Base-by-base conservation (phyloP, 2,797 vertebrate species). In the Ibycter americanus region DNA sequence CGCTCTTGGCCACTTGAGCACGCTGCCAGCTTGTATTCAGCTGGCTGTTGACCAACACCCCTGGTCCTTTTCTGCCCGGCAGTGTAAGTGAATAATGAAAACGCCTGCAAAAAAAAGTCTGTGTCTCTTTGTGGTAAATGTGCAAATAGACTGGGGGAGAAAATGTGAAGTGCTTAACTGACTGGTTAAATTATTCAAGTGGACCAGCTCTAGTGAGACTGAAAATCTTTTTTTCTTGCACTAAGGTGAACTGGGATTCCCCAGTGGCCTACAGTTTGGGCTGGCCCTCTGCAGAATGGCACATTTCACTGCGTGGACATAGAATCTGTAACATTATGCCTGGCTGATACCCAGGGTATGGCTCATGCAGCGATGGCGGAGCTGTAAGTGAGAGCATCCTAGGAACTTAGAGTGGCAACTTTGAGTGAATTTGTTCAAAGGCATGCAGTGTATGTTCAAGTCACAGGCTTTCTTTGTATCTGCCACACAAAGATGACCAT, bases 121-220 rank as follows among this genome's bases (percentile, higher is more conserved):
- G 22, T 25, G 21, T 63, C n/a, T 80, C 44, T 61, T 31, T 67
- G 71, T 85, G 86, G 40, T 42, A 90, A 87, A 81, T 27, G n/a
- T 80, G 77, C 42, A 32, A 71, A 80, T n/a, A 26, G 40, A 14
- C 6, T 6, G 25, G 12, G 12, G 52, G 66, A 36, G 14, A 4
- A 15, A 36, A 76, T 34, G 56, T 11, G 4, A 44, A 83, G 67
- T n/a, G 67, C 62, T 94, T 87, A 93, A 93, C 54, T 14, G 32
- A 2, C 51, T 31, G 44, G 47, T 84, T 96, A 59, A 91, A 70
- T 96, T 96, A 94, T 79, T 93, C 55, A 34, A 82, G 70, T 74
- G 90, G 56, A 58, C 63, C 25, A 31, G 61, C 61, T 91, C 72
- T 29, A 55, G 77, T 49, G 80, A 95, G 70, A 84, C 25, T 85